Base-by-base conservation (phyloP, 2,113 vertebrate species). In the Ageneiosus marmoratus region DNA sequence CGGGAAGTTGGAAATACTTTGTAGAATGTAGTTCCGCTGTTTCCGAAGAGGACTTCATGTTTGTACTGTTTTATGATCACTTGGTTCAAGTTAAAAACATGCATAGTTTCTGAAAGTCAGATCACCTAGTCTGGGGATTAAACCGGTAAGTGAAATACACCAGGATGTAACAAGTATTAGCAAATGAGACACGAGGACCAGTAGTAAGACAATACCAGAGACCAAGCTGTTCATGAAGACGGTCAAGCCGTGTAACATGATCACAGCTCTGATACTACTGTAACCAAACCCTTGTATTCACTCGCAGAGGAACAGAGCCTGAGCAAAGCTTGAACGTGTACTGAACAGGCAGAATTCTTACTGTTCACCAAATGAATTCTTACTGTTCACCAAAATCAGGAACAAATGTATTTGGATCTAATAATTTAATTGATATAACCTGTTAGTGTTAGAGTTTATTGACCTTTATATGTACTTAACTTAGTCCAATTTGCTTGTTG, bases 321-420 rank as follows among this genome's bases (percentile, higher is more conserved):
- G 60, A 67, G 58, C 74, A 44, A 2, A 46, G 78, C 83, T 87
- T 88, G 86, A 82, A n/a, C 48, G 44, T 89, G 86, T 46, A 85
- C 65, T 87, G 89, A 87, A 88, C 88, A 91, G 88, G 87, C 53
- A 4, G 88, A 87, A 79, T 46, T 90, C 89, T 89, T 82, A 87
- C 87, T 86, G 84, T 88, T 32, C 58, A 46, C 18, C 53, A 88
- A 60, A 6, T 29, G 3, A 48, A 63, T 46, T 90, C 89, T 89
- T 82, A 87, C 87, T 86, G 84, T 88, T 32, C 58, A 46, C 18
- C 53, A 73, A 58, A 51, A n/a, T 11, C 41, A 16, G 18, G 56
- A 63, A 81, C 63, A 81, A 77, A 53, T 74, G 78, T 41, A 77
- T 74, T 65, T 46, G 55, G 27, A 62, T 81, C 37, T 44, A 69